Conservation (phyloP, 2,888 invertebrate genomes). For the Sminthurinus aureus region DNA sequence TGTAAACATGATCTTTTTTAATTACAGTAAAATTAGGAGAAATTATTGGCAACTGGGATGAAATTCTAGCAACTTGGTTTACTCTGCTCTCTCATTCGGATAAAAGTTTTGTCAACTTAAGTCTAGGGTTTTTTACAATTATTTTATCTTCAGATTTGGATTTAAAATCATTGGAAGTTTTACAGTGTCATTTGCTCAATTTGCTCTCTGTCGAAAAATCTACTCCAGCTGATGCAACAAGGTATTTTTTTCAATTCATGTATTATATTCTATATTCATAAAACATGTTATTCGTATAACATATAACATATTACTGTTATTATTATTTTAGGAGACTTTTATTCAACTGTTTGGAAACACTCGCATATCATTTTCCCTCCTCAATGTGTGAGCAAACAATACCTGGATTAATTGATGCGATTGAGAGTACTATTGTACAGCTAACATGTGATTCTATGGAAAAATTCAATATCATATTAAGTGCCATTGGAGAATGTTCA, state of each 20-base stretch:
- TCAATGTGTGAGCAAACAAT: not conserved
- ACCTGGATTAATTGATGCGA: not conserved
- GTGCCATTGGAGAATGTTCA: slow-evolving; percentile 31
- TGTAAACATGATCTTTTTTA: not conserved
- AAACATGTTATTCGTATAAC: not conserved
- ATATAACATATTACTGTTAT: too few species aligned
- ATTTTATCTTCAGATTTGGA: slow-evolving; percentile 20
- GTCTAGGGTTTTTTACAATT: slow-evolving; percentile 44
- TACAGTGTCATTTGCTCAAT: slow-evolving; percentile 30
- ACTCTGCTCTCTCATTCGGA: slow-evolving; percentile 50
- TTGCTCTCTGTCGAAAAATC: slow-evolving; percentile 20
- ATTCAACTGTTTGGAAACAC: slow-evolving; percentile 20
- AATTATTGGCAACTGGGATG: slow-evolving; percentile 53
- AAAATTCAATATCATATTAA: slow-evolving; percentile 15
- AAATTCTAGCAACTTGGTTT: slow-evolving; percentile 52
- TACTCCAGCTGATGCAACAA: slow-evolving; percentile 18
- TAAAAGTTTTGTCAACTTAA: slow-evolving; percentile 42
- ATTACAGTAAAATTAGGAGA: slow-evolving; percentile 33
- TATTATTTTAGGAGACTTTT: slow-evolving; percentile 19
- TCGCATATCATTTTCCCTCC: not conserved
- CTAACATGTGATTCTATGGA: not conserved
- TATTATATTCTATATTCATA: too few species aligned
- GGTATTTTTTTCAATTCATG: slow-evolving; percentile 15
- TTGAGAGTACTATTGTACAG: not conserved
- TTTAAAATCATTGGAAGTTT: not conserved